Evolutionary conservation across 2,888 invertebrate species (phyloP).

Genomic region (Notodonta ziczac): DNA sequence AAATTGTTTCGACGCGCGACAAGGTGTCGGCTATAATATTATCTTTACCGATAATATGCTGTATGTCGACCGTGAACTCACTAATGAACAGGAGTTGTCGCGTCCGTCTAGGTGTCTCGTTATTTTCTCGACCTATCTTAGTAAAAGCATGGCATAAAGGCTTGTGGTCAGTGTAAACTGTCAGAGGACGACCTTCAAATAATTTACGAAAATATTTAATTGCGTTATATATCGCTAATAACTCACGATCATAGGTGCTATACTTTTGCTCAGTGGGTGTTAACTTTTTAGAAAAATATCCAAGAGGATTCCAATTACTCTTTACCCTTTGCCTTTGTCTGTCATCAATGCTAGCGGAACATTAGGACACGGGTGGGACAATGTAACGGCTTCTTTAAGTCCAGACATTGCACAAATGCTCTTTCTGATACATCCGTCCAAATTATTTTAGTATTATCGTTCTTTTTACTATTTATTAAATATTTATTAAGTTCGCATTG

Average conservation of each 20-base stretch:
- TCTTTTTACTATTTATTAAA: neutral
- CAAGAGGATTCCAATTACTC: neutral
- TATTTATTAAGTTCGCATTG: constrained; percentile 1
- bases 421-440: neutral
- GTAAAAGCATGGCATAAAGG: neutral
- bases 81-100: too few relatives aligned
- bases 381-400: neutral
- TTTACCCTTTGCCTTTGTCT: constrained; percentile 3
- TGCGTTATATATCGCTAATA: neutral
- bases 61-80: too few relatives aligned
- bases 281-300: neutral
- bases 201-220: neutral
- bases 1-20: too few relatives aligned
- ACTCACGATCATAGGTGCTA: neutral
- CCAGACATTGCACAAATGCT: neutral
- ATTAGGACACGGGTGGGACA: neutral
- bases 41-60: too few relatives aligned
- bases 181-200: constrained; percentile 1
- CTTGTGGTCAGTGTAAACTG: constrained; percentile 1
- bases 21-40: too few relatives aligned
- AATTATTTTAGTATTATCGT: neutral
- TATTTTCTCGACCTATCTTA: too few relatives aligned
- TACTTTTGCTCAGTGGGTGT: neutral
- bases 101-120: too few relatives aligned
- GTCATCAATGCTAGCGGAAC: neutral